Conservation (phyloP, 2,113 vertebrate genomes). For the Oriolus oriolus region DNA sequence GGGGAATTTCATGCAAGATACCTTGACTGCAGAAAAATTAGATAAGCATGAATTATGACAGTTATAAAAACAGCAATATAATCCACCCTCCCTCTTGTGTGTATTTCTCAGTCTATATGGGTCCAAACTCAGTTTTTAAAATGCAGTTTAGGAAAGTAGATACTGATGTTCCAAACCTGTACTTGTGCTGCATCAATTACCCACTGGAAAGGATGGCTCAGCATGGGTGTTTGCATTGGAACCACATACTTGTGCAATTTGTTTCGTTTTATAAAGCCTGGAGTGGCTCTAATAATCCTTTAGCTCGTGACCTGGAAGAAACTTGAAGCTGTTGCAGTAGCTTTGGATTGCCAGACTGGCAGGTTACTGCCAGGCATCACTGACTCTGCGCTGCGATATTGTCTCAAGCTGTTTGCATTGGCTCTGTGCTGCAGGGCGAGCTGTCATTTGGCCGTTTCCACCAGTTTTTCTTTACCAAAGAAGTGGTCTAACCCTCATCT, state of each 20-base stretch:
- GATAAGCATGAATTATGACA: not conserved
- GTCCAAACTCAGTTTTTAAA: not conserved
- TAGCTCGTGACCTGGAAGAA: not conserved
- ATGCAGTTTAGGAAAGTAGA: not conserved
- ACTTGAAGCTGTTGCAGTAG: not conserved
- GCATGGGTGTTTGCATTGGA: not conserved
- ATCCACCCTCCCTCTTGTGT: not conserved
- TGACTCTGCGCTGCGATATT: not conserved
- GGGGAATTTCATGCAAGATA: not conserved
- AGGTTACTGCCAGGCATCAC: not conserved
- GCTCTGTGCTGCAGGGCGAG: not conserved
- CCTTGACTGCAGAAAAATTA: not conserved
- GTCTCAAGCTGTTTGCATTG: not conserved
- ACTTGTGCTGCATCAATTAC: not conserved
- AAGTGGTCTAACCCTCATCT: not conserved
- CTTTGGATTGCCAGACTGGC: not conserved
- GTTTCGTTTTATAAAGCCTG: not conserved
- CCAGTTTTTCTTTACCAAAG: not conserved
- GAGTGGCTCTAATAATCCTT: not conserved
- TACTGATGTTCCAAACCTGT: not conserved
- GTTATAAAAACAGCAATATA: not conserved
- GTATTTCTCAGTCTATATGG: not conserved
- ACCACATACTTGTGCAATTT: not conserved
- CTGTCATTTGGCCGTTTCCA: not conserved
- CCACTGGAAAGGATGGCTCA: not conserved